Base-by-base conservation (phyloP, 2,888 invertebrate species). In the Lepidocyrtinus sp. region DNA sequence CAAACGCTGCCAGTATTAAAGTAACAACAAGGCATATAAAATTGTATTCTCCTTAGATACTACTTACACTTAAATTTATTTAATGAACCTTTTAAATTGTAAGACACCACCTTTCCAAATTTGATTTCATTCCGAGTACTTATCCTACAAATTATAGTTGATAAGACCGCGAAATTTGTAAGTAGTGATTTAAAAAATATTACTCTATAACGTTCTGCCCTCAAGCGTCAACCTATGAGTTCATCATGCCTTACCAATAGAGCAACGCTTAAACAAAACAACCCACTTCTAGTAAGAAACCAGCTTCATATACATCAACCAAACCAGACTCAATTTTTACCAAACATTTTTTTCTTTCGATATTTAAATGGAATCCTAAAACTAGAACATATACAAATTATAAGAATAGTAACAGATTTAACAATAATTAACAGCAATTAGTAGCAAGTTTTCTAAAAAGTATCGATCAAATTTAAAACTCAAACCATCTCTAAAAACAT, bases 21-120 rank as follows among this genome's bases (percentile, higher is more conserved):
- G 72, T 79, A 79, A 74, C 70, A 79, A 67, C 61, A 75, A 79
- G 79, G 79, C 79, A 79, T 79, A 79, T 74, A 79, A 79, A 79
- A 74, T 79, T 74, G 73, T 74, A 73, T 68, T 74, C n/a, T 73
- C 69, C 63, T 78, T 67, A 65, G 7, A 24, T 36, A 36, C n/a
- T 71, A 19, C 17, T 59, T 55, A 24, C 22, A 12, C 36, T 25
- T 2, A 3, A 72, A n/a, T n/a, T n/a, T n/a, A n/a, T n/a, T 46
- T 50, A 78, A 73, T 78, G 77, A 77, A 77, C 71, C 27, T 71
- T n/a, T n/a, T 59, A 68, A 76, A 76, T 64, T 71, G 55, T 77
- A 77, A 77, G 77, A 77, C 36, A 36, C 77, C 77, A 77, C 77
- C 77, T 77, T 77, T 67, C 36, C 36, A 36, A 36, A 36, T 5